Evolutionary conservation across 2,888 invertebrate genomes (phyloP).

Genomic region (Phrixothrix hirtus): DNA sequence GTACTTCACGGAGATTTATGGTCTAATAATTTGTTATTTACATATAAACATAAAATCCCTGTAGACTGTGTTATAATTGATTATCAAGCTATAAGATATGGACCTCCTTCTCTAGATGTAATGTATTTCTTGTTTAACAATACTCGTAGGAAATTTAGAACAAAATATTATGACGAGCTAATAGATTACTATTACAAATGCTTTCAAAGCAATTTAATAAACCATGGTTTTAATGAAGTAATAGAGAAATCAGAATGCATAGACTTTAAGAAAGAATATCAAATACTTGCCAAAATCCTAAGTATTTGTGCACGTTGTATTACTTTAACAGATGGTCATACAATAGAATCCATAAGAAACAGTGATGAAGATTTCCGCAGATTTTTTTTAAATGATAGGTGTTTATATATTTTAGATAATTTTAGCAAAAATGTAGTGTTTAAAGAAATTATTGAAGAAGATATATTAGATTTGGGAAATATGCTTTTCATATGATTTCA

Average conservation of each 20-base stretch:
- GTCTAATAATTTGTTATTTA: slow-evolving; percentile 44
- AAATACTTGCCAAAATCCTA: neutral
- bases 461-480: neutral
- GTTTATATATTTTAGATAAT: neutral
- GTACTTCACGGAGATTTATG: slow-evolving; percentile 46
- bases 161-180: slow-evolving; percentile 11
- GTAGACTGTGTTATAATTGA: slow-evolving; percentile 21
- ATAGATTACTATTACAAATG: neutral
- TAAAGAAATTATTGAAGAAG: neutral
- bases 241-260: slow-evolving; percentile 34
- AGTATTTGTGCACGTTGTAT: neutral
- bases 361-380: neutral
- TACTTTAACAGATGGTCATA: neutral
- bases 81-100: slow-evolving; percentile 19
- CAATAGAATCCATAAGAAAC: neutral
- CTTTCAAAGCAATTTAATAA: neutral
- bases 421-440: neutral
- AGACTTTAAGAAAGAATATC: slow-evolving; percentile 14
- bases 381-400: neutral
- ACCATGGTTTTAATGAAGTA: slow-evolving; percentile 37
- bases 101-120: neutral
- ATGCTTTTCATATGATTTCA: no score
- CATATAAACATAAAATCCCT: slow-evolving; percentile 35
- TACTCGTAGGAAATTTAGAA: slow-evolving; percentile 4
- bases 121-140: neutral